These are phyloP conservation scores for Baccha elongata DNA, from an alignment of 2,888 invertebrate species.

Conservation along the genomic window DNA sequence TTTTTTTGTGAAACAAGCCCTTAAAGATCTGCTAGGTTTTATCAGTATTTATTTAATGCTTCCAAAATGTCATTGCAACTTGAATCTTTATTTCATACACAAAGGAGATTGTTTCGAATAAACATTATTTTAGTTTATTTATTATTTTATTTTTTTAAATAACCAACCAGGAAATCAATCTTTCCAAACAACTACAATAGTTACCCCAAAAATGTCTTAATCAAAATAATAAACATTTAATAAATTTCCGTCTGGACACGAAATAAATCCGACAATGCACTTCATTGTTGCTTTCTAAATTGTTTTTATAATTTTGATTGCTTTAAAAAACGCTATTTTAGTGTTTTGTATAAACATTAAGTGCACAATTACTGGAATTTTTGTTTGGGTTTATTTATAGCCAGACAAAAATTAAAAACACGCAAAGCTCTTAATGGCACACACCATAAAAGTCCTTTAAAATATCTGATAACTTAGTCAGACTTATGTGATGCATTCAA, in stretches of 20 bases:
- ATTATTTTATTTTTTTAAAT: not conserved
- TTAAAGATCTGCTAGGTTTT: too few species aligned
- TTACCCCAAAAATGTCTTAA: not conserved
- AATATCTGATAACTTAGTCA: not conserved
- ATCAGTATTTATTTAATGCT: too few species aligned
- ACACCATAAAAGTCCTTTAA: not conserved
- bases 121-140: too few species aligned
- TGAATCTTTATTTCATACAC: too few species aligned
- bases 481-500: not conserved
- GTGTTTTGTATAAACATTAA: slow-evolving; percentile 1
- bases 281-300: not conserved
- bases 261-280: slow-evolving; percentile 2
- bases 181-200: not conserved
- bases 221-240: not conserved
- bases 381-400: not conserved
- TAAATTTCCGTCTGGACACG: slow-evolving; percentile 21
- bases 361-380: not conserved
- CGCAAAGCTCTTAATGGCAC: not conserved
- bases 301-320: not conserved
- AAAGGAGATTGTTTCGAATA: too few species aligned
- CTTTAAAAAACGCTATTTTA: not conserved
- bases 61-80: too few species aligned
- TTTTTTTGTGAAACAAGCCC: too few species aligned
- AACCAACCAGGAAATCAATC: not conserved
- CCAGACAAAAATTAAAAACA: slow-evolving; percentile 1